phyloP scores from a whole-genome alignment of 2,888 invertebrate species.

The Xestia rhomboidea region DNA sequence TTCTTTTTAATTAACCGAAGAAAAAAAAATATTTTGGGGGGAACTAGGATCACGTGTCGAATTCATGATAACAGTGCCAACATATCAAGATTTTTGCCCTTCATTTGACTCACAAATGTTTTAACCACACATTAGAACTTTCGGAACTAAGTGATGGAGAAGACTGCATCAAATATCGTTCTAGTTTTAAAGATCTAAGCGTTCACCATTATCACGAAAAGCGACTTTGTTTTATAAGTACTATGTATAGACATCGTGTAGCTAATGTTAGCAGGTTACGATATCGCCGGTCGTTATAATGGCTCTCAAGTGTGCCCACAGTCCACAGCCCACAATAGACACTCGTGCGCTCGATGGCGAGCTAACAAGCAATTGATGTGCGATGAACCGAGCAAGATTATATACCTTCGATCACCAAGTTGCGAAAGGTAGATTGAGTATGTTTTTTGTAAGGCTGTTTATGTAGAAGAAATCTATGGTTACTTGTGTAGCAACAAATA shows the following conservation, averaged over 20 bases:
- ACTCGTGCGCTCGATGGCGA: constrained; percentile 15
- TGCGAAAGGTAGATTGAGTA: not conserved
- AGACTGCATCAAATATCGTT: not conserved
- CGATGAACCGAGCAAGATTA: constrained; percentile 3
- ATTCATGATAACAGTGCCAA: not conserved
- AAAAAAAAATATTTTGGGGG: not conserved
- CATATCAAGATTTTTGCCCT: not conserved
- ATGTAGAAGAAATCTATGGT: not conserved
- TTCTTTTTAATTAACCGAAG: not conserved
- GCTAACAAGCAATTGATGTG: constrained; percentile 30
- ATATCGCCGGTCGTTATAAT: constrained; percentile 25
- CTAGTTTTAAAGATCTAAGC: not conserved
- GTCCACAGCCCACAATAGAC: constrained; percentile 30
- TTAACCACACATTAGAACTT: too few relatives aligned
- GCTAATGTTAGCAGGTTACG: constrained; percentile 12
- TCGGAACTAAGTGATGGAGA: not conserved
- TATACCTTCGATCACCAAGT: not conserved
- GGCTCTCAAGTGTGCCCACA: constrained; percentile 22
- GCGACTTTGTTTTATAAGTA: not conserved
- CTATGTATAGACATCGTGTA: not conserved
- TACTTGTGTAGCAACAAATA: not conserved
- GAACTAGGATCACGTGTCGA: not conserved
- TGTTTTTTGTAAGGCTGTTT: not conserved
- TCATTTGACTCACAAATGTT: not conserved
- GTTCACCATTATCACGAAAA: not conserved